Conservation (phyloP, 2,888 invertebrate genomes). For the Synergus umbraculus region DNA sequence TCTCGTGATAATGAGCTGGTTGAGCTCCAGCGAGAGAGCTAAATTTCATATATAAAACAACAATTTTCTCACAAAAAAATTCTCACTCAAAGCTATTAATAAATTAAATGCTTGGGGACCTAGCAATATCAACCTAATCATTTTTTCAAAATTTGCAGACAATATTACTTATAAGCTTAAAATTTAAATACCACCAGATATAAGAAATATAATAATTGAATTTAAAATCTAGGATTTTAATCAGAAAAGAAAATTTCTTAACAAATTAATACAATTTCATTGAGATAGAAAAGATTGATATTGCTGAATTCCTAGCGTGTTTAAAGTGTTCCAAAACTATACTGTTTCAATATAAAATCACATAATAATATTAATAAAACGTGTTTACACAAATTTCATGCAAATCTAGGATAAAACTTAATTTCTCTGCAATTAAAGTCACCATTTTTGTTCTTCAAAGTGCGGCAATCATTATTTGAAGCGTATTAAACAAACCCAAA, state of each 20-base stretch:
- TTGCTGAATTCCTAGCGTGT: background rate
- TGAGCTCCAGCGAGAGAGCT: constrained; percentile 83
- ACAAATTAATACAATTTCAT: background rate
- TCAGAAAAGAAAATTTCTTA: background rate
- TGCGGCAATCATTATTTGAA: background rate
- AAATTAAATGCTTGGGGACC: constrained; percentile 26
- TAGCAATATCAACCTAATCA: constrained; percentile 25
- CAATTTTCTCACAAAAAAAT: constrained; percentile 72
- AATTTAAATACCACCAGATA: background rate
- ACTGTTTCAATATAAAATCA: background rate
- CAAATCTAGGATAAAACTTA: constrained; percentile 16
- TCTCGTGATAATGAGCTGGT: constrained; percentile 82
- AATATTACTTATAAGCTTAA: background rate
- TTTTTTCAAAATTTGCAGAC: background rate
- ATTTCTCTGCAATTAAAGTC: background rate
- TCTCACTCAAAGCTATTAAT: constrained; percentile 50
- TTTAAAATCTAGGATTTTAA: background rate
- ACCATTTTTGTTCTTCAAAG: background rate
- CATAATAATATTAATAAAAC: background rate
- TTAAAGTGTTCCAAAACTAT: background rate
- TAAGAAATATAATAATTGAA: background rate
- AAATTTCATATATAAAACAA: constrained; percentile 79
- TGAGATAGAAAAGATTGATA: background rate
- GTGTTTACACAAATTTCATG: background rate
- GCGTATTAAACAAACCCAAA: background rate